Evolutionary conservation across 1,140 invertebrate genomes (phyloP), one percentile per base, ranked within the genome.

Genomic region (Eumaeus atala): DNA sequence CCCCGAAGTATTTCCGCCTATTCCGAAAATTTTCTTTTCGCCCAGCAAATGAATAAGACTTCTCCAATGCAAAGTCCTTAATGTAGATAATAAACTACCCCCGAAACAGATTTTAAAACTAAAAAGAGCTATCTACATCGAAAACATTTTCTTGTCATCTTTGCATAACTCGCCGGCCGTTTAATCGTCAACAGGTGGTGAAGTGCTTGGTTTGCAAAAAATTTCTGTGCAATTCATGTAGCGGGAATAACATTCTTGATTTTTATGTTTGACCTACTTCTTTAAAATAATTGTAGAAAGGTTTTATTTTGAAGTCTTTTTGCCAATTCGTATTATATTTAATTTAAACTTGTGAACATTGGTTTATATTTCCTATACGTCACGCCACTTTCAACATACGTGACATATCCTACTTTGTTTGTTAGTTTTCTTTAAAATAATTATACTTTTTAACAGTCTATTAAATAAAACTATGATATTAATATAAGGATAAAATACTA

Each of bases 151-250:
- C n/a, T 11, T 42, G 40, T 42, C 40, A 42, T 42, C 12, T 42
- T n/a, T 42, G 40, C n/a, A 42, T 12, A 16, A 12, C 40, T 42
- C 40, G 40, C n/a, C 40, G 12, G n/a, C 40, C 10, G 16, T 42
- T 42, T 42, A 42, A 8, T 42, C n/a, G 11, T 5, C 9, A 3
- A 42, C 7, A 12, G 16, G 12, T 42, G 40, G 40, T 12, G 3
- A 42, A 42, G 8, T 42, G 40, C n/a, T 14, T 42, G 40, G 40
- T 42, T 42, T 42, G 40, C 2, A 11, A 42, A n/a, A 42, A 42
- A n/a, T 42, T 10, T 10, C 10, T n/a, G n/a, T 42, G 40, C n/a
- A 1, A 11, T n/a, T 40, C 37, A 8, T 40, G 37, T n/a, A n/a
- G n/a, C n/a, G n/a, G n/a, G n/a, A n/a, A n/a, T n/a, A n/a, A n/a